These are phyloP conservation scores for Hippolais icterina DNA, from an alignment of 2,113 vertebrate genomes.

Conservation along the genomic window DNA sequence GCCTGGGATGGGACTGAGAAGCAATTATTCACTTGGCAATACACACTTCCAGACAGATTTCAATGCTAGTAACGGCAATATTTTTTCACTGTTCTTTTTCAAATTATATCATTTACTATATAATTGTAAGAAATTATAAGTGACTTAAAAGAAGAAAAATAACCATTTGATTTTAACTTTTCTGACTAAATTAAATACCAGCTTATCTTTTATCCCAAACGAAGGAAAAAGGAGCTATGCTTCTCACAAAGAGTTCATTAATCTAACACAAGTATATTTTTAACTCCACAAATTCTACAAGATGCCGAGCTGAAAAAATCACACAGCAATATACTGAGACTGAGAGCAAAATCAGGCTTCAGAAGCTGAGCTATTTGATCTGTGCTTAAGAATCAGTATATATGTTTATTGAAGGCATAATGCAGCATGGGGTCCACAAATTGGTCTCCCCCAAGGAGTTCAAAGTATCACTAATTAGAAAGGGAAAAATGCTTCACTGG, in stretches of 20 bases:
- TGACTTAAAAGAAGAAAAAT: neutral
- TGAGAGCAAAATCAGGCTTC: neutral
- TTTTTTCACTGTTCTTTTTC: neutral
- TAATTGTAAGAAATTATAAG: neutral
- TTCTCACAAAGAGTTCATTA: neutral
- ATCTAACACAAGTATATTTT: neutral
- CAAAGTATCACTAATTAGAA: conserved; percentile 7
- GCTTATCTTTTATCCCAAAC: neutral
- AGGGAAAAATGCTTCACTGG: neutral
- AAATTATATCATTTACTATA: neutral
- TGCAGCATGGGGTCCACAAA: neutral
- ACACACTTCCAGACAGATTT: neutral
- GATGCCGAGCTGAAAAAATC: neutral
- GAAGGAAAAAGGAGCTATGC: neutral
- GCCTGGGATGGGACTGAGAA: neutral
- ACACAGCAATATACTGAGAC: neutral
- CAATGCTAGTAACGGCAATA: neutral
- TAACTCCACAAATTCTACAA: neutral
- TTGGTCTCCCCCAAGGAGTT: neutral
- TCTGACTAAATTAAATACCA: neutral
- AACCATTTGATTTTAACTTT: conserved; percentile 5
- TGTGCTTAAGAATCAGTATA: neutral
- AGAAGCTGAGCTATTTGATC: neutral
- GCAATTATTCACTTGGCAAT: neutral
- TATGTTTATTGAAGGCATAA: neutral